Evolutionary conservation across 2,797 vertebrate species (phyloP).

Genomic region (Myiothlypis chrysogaster): DNA sequence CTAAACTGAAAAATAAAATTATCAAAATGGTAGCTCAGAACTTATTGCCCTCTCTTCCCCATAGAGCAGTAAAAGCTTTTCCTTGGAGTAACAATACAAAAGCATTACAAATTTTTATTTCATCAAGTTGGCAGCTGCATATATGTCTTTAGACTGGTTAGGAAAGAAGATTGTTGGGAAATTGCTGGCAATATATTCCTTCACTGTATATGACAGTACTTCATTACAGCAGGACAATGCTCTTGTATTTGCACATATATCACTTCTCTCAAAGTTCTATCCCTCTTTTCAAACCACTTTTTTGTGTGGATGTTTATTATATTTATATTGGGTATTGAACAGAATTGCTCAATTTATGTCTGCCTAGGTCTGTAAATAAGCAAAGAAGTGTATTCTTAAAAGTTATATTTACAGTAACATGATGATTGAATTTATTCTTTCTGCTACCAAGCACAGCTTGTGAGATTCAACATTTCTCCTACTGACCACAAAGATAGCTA

Average conservation of each 20-base stretch:
- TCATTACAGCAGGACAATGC: background rate
- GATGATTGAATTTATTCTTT: background rate
- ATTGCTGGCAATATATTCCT: background rate
- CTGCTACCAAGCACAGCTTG: background rate
- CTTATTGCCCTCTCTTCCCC: background rate
- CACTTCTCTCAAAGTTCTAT: background rate
- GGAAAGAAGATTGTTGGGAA: background rate
- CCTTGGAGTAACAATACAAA: background rate
- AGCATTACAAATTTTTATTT: conserved; percentile 19
- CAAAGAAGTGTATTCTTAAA: background rate
- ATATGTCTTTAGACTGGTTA: background rate
- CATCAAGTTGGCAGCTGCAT: background rate
- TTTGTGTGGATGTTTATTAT: background rate
- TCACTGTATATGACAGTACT: background rate
- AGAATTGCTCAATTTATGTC: background rate
- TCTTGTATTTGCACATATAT: background rate
- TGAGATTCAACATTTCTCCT: background rate
- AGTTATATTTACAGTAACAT: background rate
- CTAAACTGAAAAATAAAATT: conserved; percentile 7
- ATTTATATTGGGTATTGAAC: background rate
- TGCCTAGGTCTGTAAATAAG: background rate
- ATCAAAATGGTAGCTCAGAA: background rate
- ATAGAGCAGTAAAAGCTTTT: background rate
- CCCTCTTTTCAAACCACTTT: background rate
- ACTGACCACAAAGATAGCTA: background rate